Evolutionary conservation across 2,113 vertebrate species (phyloP).

Genomic region (Elephantulus edwardii): DNA sequence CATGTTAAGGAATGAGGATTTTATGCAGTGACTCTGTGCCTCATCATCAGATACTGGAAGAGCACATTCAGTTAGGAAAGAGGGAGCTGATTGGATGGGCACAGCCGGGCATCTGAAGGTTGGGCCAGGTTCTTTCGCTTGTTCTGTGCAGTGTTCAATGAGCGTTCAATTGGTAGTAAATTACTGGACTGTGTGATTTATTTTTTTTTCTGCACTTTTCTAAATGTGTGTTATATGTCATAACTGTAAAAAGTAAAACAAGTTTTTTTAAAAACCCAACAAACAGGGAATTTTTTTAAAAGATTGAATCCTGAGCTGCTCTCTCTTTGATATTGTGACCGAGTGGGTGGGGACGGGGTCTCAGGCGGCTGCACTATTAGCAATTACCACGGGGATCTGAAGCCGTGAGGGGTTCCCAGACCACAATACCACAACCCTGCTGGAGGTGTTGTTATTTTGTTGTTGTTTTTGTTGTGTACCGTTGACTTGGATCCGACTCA

Average conservation of each 20-base stretch:
- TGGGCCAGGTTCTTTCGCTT: background rate
- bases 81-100: background rate
- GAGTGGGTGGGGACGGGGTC: background rate
- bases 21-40: background rate
- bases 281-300: background rate
- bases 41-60: background rate
- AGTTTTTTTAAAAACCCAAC: background rate
- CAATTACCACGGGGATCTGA: background rate
- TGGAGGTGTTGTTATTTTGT: background rate
- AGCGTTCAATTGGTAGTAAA: background rate
- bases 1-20: background rate
- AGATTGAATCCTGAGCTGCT: background rate
- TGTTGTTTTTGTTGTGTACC: too few species aligned
- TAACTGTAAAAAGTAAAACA: background rate
- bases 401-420: background rate
- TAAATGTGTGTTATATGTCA: background rate
- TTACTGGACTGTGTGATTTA: background rate
- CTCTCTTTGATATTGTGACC: background rate
- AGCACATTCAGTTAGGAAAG: background rate
- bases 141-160: background rate
- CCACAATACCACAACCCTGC: background rate
- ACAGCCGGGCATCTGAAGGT: background rate
- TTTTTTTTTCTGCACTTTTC: background rate
- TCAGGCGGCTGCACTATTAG: background rate
- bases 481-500: too few species aligned